Evolutionary conservation across 1,140 invertebrate species (phyloP), one percentile per base, ranked within the genome.

Genomic region (Tenebrio molitor): DNA sequence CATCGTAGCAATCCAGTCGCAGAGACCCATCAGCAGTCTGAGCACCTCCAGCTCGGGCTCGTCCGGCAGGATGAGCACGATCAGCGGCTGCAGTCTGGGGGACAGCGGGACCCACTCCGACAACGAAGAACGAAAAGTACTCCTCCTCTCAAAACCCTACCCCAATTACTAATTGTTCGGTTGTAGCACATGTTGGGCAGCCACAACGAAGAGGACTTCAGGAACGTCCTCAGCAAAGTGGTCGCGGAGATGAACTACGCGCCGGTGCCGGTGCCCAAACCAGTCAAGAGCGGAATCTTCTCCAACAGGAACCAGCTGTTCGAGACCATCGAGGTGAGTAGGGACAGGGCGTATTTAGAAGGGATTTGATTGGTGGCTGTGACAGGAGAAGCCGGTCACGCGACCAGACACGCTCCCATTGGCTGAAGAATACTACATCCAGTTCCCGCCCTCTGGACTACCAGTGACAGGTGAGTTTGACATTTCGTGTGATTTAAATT

Each of bases 31-130:
- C 0, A 92, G 91, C 74, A 92, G 90, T 69, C 80, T 93, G n/a
- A 93, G 91, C 80, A 87, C 90, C 0, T 91, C 90, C 7, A 92
- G 90, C 84, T 93, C 92, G 10, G 87, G 87, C 0, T 94, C 92
- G 0, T 93, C 92, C 2, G 92, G 92, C 1, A 87, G 93, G 21
- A 88, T 94, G 74, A 92, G 91, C 79, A 88, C 87, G 5, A 89
- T 89, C 70, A 93, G 92, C 77, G 91, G 91, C 1, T 89, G 89
- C 15, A 93, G 92, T 77, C 85, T 93, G 0, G 92, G 91, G 0
- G 93, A 95, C 76, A 94, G 92, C 78, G 93, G 93, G 62, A 93
- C 92, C 0, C 92, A 94, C 81, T 95, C 93, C 0, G 93, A 95
- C 80, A 89, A 90, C 66, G 93, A 95, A 72, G 92, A 93, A 17